Percentiles rank a stretch among this genome's conserved stretches.
phyloP scores from a whole-genome alignment of 1,140 invertebrate species.

The Sycophaga agraensis region DNA sequence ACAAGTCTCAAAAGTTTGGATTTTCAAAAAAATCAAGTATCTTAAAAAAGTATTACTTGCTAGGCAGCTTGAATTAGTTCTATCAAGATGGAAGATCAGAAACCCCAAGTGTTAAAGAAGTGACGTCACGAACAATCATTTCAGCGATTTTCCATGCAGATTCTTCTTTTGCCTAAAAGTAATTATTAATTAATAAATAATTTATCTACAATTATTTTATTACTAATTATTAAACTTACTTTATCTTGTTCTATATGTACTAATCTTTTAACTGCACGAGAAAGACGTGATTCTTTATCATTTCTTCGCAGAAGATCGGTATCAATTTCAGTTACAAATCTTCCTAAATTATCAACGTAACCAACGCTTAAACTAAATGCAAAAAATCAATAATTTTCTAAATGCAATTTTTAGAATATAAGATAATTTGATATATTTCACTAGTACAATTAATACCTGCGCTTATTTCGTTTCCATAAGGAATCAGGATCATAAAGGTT shows the following conservation, averaged over 20 bases:
- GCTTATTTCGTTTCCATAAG: constrained; percentile 75
- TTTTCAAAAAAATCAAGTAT: constrained; percentile 6
- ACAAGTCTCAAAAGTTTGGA: neutral
- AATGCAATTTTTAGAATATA: constrained; percentile 29
- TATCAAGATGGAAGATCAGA: constrained; percentile 48
- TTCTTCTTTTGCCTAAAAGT: constrained; percentile 80
- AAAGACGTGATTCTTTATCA: constrained; percentile 61
- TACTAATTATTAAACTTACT: constrained; percentile 45
- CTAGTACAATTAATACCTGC: constrained; percentile 49
- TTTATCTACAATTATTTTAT: constrained; percentile 10
- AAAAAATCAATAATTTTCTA: constrained; percentile 14
- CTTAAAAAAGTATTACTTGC: constrained; percentile 15
- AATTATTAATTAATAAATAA: neutral
- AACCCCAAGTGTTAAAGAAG: constrained; percentile 73
- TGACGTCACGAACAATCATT: constrained; percentile 92
- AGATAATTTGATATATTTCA: neutral
- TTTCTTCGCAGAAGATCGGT: constrained; percentile 75
- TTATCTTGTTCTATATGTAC: constrained; percentile 79
- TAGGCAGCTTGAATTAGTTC: constrained; percentile 17
- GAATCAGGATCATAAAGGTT: constrained; percentile 81
- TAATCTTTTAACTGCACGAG: constrained; percentile 74
- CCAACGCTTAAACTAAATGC: constrained; percentile 75
- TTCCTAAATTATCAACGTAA: constrained; percentile 79
- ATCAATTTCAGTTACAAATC: constrained; percentile 87
- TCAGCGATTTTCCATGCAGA: constrained; percentile 92